phyloP scores from a whole-genome alignment of 2,888 invertebrate genomes.

The Miltochrista miniata region DNA sequence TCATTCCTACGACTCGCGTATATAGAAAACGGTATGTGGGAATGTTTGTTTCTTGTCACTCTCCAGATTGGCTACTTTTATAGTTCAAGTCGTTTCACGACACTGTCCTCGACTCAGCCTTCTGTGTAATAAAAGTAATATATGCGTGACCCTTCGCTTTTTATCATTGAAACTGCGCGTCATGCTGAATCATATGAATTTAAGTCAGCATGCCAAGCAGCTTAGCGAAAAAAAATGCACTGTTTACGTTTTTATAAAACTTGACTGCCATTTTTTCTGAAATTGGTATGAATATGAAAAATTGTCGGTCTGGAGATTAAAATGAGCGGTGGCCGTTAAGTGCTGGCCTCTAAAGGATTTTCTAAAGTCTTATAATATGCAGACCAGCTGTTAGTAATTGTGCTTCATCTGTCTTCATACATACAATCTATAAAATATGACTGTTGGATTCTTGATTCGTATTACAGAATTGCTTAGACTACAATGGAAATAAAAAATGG shows the following conservation, averaged over 20 bases:
- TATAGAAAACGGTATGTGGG: constrained; percentile 9
- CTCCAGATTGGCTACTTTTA: constrained; percentile 1
- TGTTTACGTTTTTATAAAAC: neutral
- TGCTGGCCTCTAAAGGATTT: constrained; percentile 18
- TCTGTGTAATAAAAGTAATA: neutral
- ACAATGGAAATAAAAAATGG: no score
- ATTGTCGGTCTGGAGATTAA: constrained; percentile 26
- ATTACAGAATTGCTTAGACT: no score
- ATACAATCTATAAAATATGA: no score
- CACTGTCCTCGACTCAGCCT: neutral
- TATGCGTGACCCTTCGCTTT: neutral
- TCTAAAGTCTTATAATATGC: constrained; percentile 8
- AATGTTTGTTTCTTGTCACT: constrained; percentile 1
- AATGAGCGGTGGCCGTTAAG: constrained; percentile 25
- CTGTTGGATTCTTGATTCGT: no score
- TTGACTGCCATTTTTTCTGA: constrained; percentile 24
- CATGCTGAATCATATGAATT: constrained; percentile 8
- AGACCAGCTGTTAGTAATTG: constrained; percentile 2
- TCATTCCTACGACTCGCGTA: neutral
- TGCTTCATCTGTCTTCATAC: no score
- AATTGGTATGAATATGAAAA: constrained; percentile 5
- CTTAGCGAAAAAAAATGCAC: no score
- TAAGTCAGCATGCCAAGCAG: neutral
- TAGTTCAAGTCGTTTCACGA: neutral
- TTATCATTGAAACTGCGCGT: neutral